phyloP scores from a whole-genome alignment of 2,113 vertebrate species.

The Ahaetulla prasina region DNA sequence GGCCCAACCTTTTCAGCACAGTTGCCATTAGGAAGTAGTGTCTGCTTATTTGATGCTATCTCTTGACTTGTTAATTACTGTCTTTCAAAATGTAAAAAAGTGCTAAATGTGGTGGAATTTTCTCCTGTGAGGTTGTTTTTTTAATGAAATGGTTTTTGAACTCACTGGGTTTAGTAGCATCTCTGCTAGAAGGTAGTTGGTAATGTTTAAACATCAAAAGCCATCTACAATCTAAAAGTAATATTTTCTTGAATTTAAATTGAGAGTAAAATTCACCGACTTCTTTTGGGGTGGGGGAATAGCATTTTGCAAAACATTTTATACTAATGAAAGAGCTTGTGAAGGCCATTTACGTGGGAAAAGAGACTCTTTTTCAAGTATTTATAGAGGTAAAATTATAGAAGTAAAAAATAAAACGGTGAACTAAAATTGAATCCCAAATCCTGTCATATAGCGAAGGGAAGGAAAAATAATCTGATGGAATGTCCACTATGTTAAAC shows the following conservation, averaged over 20 bases:
- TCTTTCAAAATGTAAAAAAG: background rate
- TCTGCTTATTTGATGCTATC: background rate
- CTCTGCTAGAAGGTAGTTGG: constrained; percentile 26
- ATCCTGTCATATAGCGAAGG: no score
- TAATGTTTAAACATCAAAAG: constrained; percentile 33
- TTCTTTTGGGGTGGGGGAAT: background rate
- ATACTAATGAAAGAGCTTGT: background rate
- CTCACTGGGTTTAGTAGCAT: background rate
- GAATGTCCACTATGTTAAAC: background rate
- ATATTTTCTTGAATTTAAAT: constrained; percentile 31
- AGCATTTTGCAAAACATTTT: background rate
- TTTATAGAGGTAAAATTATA: background rate
- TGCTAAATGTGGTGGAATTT: constrained; percentile 20
- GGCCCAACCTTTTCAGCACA: background rate
- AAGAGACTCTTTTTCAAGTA: background rate
- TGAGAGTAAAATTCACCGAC: background rate
- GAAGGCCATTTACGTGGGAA: background rate
- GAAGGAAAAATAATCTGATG: background rate
- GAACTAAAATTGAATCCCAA: background rate
- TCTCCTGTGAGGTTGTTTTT: constrained; percentile 10
- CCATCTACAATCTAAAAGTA: constrained; percentile 20
- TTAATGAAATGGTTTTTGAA: background rate
- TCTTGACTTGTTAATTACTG: background rate
- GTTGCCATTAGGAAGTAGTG: background rate
- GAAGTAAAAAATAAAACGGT: background rate